phyloP scores from a whole-genome alignment of 1,140 invertebrate species.

The Pachyrhynchus sulphureomaculatus region DNA sequence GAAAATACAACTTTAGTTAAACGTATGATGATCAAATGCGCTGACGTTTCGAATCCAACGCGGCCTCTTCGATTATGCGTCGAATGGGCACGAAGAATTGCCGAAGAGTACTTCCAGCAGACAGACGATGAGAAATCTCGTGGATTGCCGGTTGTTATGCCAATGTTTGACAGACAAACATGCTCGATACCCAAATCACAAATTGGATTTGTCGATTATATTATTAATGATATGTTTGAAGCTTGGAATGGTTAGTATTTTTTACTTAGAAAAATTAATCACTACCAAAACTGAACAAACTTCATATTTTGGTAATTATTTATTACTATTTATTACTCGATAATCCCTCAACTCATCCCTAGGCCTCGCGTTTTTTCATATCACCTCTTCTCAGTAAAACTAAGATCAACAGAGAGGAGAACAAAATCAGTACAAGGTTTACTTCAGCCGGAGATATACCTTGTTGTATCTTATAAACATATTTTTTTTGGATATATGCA shows the following conservation, averaged over 20 bases:
- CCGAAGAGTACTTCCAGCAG: slow-evolving; percentile 92
- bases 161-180: slow-evolving; percentile 88
- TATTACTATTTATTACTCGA: too few relatives aligned
- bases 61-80: slow-evolving; percentile 80
- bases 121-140: slow-evolving; percentile 89
- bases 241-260: slow-evolving; percentile 86
- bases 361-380: too few relatives aligned
- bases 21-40: slow-evolving; percentile 96
- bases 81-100: slow-evolving; percentile 87
- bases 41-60: slow-evolving; percentile 93
- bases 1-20: slow-evolving; percentile 85
- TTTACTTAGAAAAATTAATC: not conserved
- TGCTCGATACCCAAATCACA: slow-evolving; percentile 96
- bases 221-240: slow-evolving; percentile 96
- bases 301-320: too few relatives aligned
- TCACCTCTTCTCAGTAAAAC: too few relatives aligned
- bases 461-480: too few relatives aligned
- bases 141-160: slow-evolving; percentile 91
- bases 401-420: too few relatives aligned
- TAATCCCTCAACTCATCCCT: too few relatives aligned
- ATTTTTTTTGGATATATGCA: too few relatives aligned
- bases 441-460: too few relatives aligned
- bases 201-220: slow-evolving; percentile 95
- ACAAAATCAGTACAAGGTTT: too few relatives aligned
- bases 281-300: too few relatives aligned